Evolutionary conservation across 2,113 vertebrate genomes (phyloP).

Genomic region (Catharus fuscescens): DNA sequence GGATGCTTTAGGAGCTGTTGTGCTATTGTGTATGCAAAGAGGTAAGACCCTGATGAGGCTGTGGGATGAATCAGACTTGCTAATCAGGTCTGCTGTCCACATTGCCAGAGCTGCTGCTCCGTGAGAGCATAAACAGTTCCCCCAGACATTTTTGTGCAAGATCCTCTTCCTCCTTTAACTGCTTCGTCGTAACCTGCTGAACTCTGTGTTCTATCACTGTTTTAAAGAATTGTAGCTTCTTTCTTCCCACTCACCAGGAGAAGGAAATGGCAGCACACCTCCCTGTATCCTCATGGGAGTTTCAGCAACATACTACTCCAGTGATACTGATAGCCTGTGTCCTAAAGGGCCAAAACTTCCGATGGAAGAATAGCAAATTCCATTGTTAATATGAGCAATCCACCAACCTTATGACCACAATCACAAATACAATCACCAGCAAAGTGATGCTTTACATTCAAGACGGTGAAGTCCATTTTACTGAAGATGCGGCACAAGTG

Average conservation of each 20-base stretch:
- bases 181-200: background rate
- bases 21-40: background rate
- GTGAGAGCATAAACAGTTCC: background rate
- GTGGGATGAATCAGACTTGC: slow-evolving; percentile 10
- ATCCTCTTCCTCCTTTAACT: background rate
- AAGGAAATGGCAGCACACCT: background rate
- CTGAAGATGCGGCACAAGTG: background rate
- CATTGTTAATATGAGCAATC: background rate
- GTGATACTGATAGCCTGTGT: background rate
- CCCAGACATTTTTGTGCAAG: background rate
- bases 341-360: background rate
- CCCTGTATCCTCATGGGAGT: background rate
- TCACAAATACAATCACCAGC: background rate
- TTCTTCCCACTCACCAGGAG: rapidly evolving
- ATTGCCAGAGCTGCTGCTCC: background rate
- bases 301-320: background rate
- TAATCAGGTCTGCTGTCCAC: background rate
- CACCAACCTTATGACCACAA: background rate
- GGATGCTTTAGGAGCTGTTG: background rate
- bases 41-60: background rate
- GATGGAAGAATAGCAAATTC: background rate
- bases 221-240: background rate
- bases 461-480: background rate
- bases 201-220: background rate
- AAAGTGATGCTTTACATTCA: background rate